A percentile compares a stretch with the other conserved stretches of the same genome.
These are phyloP conservation scores for Rhorus exstirpatorius DNA, from an alignment of 2,888 invertebrate genomes.

Conservation along the genomic window DNA sequence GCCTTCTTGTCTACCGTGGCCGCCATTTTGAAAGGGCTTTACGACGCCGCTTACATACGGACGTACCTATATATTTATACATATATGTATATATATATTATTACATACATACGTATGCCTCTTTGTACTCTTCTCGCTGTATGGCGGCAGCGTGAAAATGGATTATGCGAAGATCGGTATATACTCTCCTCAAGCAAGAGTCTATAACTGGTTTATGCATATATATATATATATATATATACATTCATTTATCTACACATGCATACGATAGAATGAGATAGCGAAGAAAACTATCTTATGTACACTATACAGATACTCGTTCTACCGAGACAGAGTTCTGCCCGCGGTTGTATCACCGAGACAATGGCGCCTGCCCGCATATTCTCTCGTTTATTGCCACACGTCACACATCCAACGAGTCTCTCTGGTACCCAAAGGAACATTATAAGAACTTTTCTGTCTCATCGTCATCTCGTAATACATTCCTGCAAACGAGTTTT, in stretches of 20 bases:
- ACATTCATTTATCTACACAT: not conserved
- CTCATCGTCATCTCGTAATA: not conserved
- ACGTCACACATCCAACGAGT: not conserved
- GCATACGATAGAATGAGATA: not conserved
- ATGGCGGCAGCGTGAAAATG: conserved; percentile 66
- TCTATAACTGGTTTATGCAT: conserved; percentile 11
- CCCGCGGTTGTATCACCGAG: conserved; percentile 66
- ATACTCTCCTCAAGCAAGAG: conserved; percentile 14
- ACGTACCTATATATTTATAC: not conserved
- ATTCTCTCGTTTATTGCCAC: conserved; percentile 40
- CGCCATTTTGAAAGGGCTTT: conserved; percentile 79
- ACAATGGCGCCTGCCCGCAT: conserved; percentile 63
- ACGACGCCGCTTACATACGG: conserved; percentile 31
- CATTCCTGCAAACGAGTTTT: not conserved
- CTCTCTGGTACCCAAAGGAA: not conserved
- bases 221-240: not conserved
- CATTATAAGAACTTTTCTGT: not conserved
- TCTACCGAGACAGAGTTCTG: conserved; percentile 40
- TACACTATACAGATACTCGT: conserved; percentile 17
- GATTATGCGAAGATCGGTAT: conserved; percentile 65
- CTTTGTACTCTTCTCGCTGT: conserved; percentile 47
- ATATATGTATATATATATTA: conserved; percentile 3
- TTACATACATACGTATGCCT: conserved; percentile 12
- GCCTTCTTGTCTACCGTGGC: conserved; percentile 35
- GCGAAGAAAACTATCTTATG: conserved; percentile 6